Evolutionary conservation across 1,140 invertebrate species (phyloP).

Genomic region (Aphelenchoides fujianensis): DNA sequence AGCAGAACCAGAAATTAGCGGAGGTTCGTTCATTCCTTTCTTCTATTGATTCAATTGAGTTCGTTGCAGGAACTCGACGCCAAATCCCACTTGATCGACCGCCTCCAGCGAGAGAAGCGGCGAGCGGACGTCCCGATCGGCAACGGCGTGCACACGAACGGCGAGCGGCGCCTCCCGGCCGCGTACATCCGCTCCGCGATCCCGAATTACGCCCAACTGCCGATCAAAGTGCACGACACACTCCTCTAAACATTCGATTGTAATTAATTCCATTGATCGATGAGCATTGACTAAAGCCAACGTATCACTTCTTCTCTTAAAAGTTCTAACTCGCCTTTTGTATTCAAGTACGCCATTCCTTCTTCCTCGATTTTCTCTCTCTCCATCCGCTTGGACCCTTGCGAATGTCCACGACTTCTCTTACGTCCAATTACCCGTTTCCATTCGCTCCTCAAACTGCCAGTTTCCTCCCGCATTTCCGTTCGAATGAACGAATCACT

Average conservation of each 20-base stretch:
- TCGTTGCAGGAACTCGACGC: conserved; percentile 31
- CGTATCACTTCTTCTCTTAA: no score
- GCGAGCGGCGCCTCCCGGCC: conserved; percentile 21
- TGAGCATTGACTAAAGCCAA: no score
- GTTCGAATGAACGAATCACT: no score
- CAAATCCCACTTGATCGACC: conserved; percentile 32
- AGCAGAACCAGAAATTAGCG: conserved; percentile 20
- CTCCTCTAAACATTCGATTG: conserved; percentile 34
- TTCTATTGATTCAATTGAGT: conserved; percentile 1
- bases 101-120: conserved; percentile 31
- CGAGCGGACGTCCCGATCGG: background rate
- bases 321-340: no score
- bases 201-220: conserved; percentile 20
- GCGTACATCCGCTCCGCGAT: conserved; percentile 38
- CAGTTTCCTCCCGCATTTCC: no score
- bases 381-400: no score
- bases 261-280: no score
- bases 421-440: no score
- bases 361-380: no score
- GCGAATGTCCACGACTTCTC: no score
- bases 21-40: conserved; percentile 12
- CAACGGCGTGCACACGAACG: background rate
- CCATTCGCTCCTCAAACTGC: no score
- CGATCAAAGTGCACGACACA: conserved; percentile 40
- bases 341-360: no score